Percentiles rank a stretch among this genome's conserved stretches.
These are phyloP conservation scores for Burhinus bistriatus DNA, from an alignment of 2,113 vertebrate genomes.

Conservation along the genomic window DNA sequence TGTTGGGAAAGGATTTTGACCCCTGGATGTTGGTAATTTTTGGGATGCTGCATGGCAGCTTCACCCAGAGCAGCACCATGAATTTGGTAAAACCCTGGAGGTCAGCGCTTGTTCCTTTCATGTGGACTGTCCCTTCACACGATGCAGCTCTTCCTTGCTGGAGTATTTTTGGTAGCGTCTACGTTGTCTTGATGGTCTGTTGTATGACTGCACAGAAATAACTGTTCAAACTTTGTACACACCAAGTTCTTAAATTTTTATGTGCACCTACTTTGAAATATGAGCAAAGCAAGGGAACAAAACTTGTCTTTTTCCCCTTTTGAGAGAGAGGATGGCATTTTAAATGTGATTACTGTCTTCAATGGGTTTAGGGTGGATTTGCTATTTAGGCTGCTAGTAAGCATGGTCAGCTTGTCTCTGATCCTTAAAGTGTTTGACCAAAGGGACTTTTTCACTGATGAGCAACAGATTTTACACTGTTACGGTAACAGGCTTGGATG, in stretches of 20 bases:
- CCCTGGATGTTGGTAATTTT: neutral
- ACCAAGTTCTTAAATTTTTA: neutral
- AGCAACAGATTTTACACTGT: neutral
- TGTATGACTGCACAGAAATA: neutral
- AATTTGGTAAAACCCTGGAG: neutral
- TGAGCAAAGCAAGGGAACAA: neutral
- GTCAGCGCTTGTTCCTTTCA: accelerated
- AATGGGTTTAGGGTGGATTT: accelerated
- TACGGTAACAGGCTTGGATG: too few species aligned
- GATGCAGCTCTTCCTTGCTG: neutral
- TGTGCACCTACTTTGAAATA: neutral
- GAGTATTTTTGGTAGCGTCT: neutral
- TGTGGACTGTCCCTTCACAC: accelerated
- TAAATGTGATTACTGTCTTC: neutral
- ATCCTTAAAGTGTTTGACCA: neutral
- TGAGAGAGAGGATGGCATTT: neutral
- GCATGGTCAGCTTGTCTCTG: neutral
- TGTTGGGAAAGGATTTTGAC: neutral
- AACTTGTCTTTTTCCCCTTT: neutral
- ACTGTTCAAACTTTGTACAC: neutral
- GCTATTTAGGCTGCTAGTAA: neutral
- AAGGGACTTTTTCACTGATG: neutral
- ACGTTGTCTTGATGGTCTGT: neutral
- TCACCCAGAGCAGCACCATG: neutral
- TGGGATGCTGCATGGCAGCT: accelerated